phyloP scores from a whole-genome alignment of 2,888 invertebrate genomes.

The Agrotis ipsilon region DNA sequence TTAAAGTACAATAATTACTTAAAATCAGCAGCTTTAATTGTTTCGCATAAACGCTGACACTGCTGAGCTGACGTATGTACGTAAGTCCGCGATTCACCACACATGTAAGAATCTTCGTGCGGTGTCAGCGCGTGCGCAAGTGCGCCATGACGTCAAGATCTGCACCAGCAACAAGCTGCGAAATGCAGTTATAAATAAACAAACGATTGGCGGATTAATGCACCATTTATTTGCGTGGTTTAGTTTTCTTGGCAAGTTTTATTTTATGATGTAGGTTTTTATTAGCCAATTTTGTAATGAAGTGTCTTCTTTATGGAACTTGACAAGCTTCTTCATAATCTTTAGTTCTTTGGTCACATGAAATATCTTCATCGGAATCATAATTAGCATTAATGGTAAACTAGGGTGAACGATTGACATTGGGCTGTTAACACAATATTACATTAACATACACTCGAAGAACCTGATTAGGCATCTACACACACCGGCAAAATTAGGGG shows the following conservation, averaged over 20 bases:
- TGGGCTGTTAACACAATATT: not conserved
- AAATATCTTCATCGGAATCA: not conserved
- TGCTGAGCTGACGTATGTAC: slow-evolving; percentile 20
- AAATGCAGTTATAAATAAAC: slow-evolving; percentile 55
- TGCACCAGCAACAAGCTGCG: slow-evolving; percentile 33
- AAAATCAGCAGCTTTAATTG: slow-evolving; percentile 9
- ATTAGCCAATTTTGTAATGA: slow-evolving; percentile 18
- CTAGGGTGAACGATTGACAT: slow-evolving; percentile 2
- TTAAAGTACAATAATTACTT: slow-evolving; percentile 16
- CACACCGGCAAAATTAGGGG: too few relatives aligned
- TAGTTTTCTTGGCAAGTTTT: slow-evolving; percentile 26
- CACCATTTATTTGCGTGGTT: slow-evolving; percentile 9
- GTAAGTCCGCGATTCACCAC: slow-evolving; percentile 32
- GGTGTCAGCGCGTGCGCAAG: slow-evolving; percentile 52
- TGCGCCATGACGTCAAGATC: slow-evolving; percentile 45
- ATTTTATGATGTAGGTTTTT: slow-evolving; percentile 16
- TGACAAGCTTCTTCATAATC: not conserved
- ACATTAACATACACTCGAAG: not conserved
- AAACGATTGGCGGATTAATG: slow-evolving; percentile 44
- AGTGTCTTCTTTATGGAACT: not conserved
- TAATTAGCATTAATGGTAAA: not conserved
- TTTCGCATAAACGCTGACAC: slow-evolving; percentile 23
- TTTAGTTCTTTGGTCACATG: not conserved
- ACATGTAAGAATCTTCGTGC: slow-evolving; percentile 43
- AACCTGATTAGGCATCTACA: not conserved